A percentile compares a stretch with the other conserved stretches of the same genome.
These are phyloP conservation scores for Micromussa lordhowensis DNA, from an alignment of 92 coral and sea anemone genomes.

Conservation along the genomic window DNA sequence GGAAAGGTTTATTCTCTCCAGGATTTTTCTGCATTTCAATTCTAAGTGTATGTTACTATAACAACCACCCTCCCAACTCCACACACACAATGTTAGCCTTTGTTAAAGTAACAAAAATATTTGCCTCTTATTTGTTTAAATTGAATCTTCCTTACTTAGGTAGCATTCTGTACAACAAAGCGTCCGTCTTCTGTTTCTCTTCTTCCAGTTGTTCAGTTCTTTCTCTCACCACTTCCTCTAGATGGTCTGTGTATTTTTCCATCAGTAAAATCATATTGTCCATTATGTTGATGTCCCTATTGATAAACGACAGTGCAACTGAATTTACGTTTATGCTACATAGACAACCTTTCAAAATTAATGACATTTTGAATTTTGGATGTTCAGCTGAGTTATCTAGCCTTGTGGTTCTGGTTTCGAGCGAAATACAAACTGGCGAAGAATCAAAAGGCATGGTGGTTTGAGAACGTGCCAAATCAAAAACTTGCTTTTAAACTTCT, in stretches of 20 bases:
- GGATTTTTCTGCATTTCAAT: too few species aligned
- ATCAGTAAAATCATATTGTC: constrained; percentile 87
- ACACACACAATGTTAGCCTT: too few species aligned
- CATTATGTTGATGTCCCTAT: constrained; percentile 81
- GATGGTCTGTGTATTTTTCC: constrained; percentile 83
- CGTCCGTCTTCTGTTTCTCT: constrained; percentile 82
- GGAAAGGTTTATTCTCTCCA: too few species aligned
- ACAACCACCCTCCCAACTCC: too few species aligned
- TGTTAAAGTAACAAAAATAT: too few species aligned
- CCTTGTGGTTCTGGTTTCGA: neutral
- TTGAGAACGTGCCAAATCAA: neutral
- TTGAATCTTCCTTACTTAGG: constrained; percentile 62
- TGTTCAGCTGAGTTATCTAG: neutral
- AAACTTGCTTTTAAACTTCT: too few species aligned
- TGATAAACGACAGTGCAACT: neutral
- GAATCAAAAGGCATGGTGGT: neutral
- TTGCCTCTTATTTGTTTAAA: neutral
- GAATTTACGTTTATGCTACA: neutral
- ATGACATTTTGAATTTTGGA: neutral
- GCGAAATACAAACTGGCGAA: neutral
- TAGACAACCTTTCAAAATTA: neutral
- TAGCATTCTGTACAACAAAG: constrained; percentile 78
- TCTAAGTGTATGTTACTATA: too few species aligned
- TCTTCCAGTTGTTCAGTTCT: constrained; percentile 79
- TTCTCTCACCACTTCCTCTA: constrained; percentile 75